Conservation (phyloP, 2,888 invertebrate species). For the Ormyrus nitidulus region DNA sequence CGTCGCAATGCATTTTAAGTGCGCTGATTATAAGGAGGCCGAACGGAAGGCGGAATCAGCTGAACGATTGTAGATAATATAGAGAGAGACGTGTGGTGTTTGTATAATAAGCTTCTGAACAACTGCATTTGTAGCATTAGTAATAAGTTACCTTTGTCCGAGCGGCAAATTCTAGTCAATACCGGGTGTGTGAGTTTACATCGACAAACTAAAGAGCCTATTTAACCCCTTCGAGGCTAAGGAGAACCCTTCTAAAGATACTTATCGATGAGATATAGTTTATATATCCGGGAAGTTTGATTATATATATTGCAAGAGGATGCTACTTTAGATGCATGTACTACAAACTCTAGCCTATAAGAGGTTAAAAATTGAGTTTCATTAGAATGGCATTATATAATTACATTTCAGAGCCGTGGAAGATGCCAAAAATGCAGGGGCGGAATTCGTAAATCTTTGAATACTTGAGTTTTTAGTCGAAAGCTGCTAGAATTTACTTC, state of each 20-base stretch:
- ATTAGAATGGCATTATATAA: neutral
- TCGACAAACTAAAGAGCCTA: neutral
- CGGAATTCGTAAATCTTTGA: neutral
- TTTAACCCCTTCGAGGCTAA: neutral
- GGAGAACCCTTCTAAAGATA: too few relatives aligned
- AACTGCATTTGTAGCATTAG: neutral
- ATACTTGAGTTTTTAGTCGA: too few relatives aligned
- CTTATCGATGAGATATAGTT: too few relatives aligned
- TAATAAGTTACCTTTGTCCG: conserved; percentile 19
- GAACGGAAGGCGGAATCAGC: too few relatives aligned
- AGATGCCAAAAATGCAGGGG: conserved; percentile 6
- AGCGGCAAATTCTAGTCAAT: conserved; percentile 11
- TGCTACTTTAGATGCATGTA: neutral
- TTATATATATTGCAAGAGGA: neutral
- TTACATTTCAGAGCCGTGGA: neutral
- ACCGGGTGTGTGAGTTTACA: conserved; percentile 5
- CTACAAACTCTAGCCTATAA: conserved; percentile 6
- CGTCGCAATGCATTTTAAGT: too few relatives aligned
- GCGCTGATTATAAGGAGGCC: too few relatives aligned
- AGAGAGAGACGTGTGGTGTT: neutral
- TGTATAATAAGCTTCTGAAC: conserved; percentile 7
- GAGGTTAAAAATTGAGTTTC: conserved; percentile 21
- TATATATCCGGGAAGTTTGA: neutral
- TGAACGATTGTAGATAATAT: too few relatives aligned
- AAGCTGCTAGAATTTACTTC: too few relatives aligned